Conservation (phyloP, 2,888 invertebrate genomes). For the Papilio gigon region DNA sequence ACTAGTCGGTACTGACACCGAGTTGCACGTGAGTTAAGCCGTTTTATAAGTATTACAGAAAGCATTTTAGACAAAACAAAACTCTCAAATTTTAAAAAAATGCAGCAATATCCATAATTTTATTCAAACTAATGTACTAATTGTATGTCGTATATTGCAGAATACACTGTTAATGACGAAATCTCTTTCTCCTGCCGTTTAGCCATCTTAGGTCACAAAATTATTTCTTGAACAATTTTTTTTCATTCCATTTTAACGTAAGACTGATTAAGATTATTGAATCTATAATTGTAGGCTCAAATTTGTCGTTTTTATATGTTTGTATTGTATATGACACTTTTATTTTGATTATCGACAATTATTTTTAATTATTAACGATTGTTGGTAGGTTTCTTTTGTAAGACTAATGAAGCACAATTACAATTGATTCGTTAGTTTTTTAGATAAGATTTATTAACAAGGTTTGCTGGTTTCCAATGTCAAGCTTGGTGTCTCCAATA, state of each 20-base stretch:
- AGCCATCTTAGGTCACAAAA: not conserved
- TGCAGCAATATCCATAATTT: too few relatives aligned
- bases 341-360: not conserved
- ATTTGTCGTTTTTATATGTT: not conserved
- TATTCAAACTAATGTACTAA: too few relatives aligned
- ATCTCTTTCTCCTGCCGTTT: too few relatives aligned
- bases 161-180: too few relatives aligned
- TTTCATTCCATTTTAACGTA: constrained; percentile 11
- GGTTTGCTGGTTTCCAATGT: not conserved
- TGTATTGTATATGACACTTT: not conserved
- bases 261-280: constrained; percentile 14
- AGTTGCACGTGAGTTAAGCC: too few relatives aligned
- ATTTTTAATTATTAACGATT: not conserved
- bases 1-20: too few relatives aligned
- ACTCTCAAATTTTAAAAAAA: too few relatives aligned
- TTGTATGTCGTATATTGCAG: too few relatives aligned
- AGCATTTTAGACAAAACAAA: too few relatives aligned
- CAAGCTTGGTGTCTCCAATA: too few relatives aligned
- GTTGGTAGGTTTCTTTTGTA: not conserved
- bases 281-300: not conserved
- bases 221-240: not conserved
- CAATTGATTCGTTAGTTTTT: too few relatives aligned
- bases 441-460: not conserved
- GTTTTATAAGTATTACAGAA: too few relatives aligned
- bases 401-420: not conserved